Evolutionary conservation across 2,113 vertebrate species (phyloP).

Genomic region (Dicrurus megarhynchus): DNA sequence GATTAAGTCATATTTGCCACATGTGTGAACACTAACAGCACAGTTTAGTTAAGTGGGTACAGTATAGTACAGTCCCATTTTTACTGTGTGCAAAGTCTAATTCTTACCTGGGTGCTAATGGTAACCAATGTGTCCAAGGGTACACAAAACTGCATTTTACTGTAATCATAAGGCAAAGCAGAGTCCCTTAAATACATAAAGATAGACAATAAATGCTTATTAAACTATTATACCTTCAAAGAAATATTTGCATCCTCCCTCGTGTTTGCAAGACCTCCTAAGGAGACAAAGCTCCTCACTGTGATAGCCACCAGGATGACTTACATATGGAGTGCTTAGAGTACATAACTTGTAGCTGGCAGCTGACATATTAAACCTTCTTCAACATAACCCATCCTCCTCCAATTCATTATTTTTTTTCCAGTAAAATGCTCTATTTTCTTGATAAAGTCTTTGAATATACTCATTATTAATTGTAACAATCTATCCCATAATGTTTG

Average conservation of each 20-base stretch:
- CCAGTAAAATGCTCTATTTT: not conserved
- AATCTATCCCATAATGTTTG: not conserved
- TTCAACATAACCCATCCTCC: not conserved
- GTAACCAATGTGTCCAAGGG: not conserved
- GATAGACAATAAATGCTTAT: not conserved
- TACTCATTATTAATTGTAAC: not conserved
- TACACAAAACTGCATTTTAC: not conserved
- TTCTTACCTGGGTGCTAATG: not conserved
- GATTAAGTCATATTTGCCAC: slow-evolving; percentile 80
- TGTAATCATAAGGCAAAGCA: not conserved
- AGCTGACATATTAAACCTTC: not conserved
- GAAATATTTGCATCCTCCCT: not conserved
- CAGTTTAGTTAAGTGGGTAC: slow-evolving; percentile 49
- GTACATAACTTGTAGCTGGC: not conserved
- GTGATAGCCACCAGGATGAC: not conserved
- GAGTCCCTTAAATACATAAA: not conserved
- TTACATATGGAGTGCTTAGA: not conserved
- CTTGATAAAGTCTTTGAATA: not conserved
- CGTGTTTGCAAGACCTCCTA: not conserved
- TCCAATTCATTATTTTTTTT: not conserved
- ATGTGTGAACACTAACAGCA: slow-evolving; percentile 72
- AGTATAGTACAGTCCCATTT: not conserved
- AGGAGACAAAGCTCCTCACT: not conserved
- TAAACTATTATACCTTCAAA: not conserved
- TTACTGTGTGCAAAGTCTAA: not conserved